Evolutionary conservation across 2,113 vertebrate species (phyloP).

Genomic region (Sorex araneus): DNA sequence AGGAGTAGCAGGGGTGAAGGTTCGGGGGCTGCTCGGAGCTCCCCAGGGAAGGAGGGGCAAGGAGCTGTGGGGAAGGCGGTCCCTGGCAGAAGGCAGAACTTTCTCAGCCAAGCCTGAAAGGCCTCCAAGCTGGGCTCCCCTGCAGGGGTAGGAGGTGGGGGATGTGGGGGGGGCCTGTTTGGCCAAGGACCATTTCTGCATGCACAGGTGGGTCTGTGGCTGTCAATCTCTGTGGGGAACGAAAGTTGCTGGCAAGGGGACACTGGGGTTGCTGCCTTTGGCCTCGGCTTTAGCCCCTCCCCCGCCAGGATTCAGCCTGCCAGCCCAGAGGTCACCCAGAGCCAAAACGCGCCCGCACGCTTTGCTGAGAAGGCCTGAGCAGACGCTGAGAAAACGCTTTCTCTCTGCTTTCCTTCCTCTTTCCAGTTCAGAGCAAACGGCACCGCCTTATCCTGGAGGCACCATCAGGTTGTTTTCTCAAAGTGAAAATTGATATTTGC

Average conservation of each 20-base stretch:
- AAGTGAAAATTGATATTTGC: constrained; percentile 91
- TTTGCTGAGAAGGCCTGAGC: constrained; percentile 82
- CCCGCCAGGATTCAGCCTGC: constrained; percentile 55
- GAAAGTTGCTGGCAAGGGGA: no score
- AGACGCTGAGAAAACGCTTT: constrained; percentile 78
- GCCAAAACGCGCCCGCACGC: constrained; percentile 77
- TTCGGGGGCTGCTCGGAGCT: background rate
- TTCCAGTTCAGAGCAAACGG: constrained; percentile 85
- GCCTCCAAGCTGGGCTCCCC: background rate
- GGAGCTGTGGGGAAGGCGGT: accelerated
- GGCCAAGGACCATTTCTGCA: background rate
- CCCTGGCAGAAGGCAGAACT: background rate
- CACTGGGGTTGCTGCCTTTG: background rate
- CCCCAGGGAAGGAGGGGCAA: background rate
- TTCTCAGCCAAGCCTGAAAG: background rate
- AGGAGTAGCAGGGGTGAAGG: background rate
- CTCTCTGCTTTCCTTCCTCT: constrained; percentile 68
- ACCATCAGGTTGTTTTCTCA: constrained; percentile 87
- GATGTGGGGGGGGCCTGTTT: background rate
- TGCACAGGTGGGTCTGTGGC: background rate
- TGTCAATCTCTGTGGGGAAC: no score
- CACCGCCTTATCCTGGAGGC: constrained; percentile 89
- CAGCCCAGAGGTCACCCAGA: constrained; percentile 67
- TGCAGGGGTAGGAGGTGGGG: background rate
- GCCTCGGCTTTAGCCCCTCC: constrained; percentile 72